Evolutionary conservation across 2,888 invertebrate genomes (phyloP), one percentile per base, ranked within the genome.

Genomic region (Drosophila antonietae): DNA sequence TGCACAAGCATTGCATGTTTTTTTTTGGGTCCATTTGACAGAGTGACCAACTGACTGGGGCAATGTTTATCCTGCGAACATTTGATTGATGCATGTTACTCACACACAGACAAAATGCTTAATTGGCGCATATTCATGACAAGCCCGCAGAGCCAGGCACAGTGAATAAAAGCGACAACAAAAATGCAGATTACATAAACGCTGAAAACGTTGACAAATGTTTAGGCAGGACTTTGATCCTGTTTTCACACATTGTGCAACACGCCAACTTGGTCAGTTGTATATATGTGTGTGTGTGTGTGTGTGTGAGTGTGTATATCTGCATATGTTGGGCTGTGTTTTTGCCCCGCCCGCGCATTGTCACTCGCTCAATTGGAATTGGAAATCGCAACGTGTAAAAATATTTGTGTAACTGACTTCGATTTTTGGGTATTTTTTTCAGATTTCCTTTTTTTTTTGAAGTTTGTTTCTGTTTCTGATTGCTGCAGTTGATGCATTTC

Each of bases 401-500:
- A 85, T 85, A 85, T 85, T 85, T 87, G 84, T 85, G 84, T 84
- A 85, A 84, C 87, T 76, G 82, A 84, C 75, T 87, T 87, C 73
- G 80, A 77, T 77, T 81, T 81, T 79, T 63, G 64, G 44, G 47
- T 49, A 1, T 49, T 10, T 49, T 47, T 47, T 10, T 4, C 10
- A 31, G n/a, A n/a, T 31, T 31, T 49, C 47, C 68, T 74, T 70
- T 49, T 69, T 61, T 56, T 78, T 68, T 78, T 68, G 35, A 75
- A 78, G 83, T 83, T 78, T 81, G 72, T 87, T 87, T 80, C 81
- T 84, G 84, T 88, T 85, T 81, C 80, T 90, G 88, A 89, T 88
- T 90, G 88, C 89, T 84, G 81, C 84, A 82, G 87, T 89, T 90
- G 89, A 90, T 90, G 90, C 83, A 90, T 90, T 90, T 89, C 81